Evolutionary conservation across 2,113 vertebrate genomes (phyloP), one percentile per base, ranked within the genome.

Genomic region (Anas platyrhynchos): DNA sequence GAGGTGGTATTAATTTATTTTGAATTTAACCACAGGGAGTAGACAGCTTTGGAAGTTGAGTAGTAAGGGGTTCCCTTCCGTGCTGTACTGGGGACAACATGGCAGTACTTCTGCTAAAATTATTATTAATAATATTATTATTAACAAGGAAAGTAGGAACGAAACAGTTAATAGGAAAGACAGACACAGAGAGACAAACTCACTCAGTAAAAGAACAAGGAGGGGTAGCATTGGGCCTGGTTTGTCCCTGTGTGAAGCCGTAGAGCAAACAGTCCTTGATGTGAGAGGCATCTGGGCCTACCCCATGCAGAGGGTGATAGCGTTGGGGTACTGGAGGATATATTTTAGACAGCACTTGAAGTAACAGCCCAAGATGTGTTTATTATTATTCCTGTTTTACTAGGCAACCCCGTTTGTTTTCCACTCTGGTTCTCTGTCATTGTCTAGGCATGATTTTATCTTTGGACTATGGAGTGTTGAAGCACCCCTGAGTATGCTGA

Each of bases 241-340:
- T 46, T 26, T 41, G n/a, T 41, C n/a, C n/a, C 18, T 55, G 36
- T 26, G 20, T 0, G 0, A 73, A 73, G n/a, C 26, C 38, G 5
- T 17, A 50, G 44, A 66, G 44, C 11, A 26, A 48, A 43, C 8
- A 9, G 31, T 71, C 31, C 46, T 55, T 54, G 21, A 38, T 63
- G 1, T 1, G 58, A 74, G 38, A 36, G 61, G 8, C 25, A 55
- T 11, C 12, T 0, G 1, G 18, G 18, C 43, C 29, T 9, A 21
- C 56, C 21, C 32, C 7, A 2, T 6, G 7, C 6, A 27, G 23
- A 48, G 31, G 12, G 3, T 26, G 63, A 11, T n/a, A 0, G 0
- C 69, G 20, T 16, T 66, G 29, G 26, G 9, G 16, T 7, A 44
- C 41, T 13, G 29, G 8, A 66, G 55, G 22, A 2, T 4, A 15